Evolutionary conservation across 2,888 invertebrate species (phyloP).

Genomic region (Drosophila mimica): DNA sequence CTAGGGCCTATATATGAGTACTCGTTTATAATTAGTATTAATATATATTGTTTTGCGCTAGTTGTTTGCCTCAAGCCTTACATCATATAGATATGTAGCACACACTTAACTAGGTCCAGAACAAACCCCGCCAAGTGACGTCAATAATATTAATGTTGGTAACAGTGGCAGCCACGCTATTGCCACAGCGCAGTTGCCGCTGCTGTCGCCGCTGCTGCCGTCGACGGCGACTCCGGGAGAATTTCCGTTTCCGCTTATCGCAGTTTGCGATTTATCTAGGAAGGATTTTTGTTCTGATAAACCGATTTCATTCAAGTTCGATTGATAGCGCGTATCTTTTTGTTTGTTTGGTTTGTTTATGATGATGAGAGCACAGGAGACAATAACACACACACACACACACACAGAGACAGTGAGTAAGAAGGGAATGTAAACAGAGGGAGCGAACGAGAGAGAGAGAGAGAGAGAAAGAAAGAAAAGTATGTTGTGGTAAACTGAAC

Average conservation of each 20-base stretch:
- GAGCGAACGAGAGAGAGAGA: background rate
- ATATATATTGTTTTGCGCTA: conserved; percentile 26
- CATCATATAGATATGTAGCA: conserved; percentile 23
- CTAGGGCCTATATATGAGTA: conserved; percentile 56
- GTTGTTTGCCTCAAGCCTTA: conserved; percentile 28
- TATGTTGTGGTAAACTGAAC: conserved; percentile 24
- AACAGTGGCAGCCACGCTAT: conserved; percentile 61
- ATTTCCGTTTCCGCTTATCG: conserved; percentile 69
- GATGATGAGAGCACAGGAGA: conserved; percentile 32
- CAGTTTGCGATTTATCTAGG: conserved; percentile 81
- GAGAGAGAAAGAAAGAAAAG: conserved; percentile 3
- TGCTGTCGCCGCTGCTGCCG: conserved; percentile 41
- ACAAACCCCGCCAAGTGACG: conserved; percentile 7
- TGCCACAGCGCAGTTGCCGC: conserved; percentile 42
- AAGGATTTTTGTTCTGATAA: conserved; percentile 90
- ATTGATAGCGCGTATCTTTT: conserved; percentile 89
- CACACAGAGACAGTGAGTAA: conserved; percentile 8
- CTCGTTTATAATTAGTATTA: conserved; percentile 1
- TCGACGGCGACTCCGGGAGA: conserved; percentile 43
- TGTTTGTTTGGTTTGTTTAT: conserved; percentile 11
- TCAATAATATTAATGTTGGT: conserved; percentile 37
- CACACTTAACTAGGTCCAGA: conserved; percentile 42
- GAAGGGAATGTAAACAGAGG: conserved; percentile 5
- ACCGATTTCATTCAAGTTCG: conserved; percentile 91
- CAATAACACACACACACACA: too few relatives aligned